These are phyloP conservation scores for Sesamia inferens DNA, from an alignment of 2,888 invertebrate genomes.

Conservation along the genomic window DNA sequence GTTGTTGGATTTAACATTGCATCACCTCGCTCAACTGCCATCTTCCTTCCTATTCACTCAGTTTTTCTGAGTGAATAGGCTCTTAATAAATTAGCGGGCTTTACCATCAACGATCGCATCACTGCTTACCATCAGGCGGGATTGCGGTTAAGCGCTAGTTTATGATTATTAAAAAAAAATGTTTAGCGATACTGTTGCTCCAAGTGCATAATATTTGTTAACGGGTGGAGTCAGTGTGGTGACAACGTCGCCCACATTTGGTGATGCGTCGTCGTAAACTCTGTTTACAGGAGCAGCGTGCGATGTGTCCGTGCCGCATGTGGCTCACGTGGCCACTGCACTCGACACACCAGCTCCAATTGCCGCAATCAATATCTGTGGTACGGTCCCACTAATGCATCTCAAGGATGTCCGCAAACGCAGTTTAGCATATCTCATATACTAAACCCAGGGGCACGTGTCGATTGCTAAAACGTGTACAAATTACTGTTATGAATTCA, in stretches of 20 bases:
- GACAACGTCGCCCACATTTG: constrained; percentile 63
- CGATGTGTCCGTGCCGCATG: constrained; percentile 63
- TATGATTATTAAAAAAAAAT: too few relatives aligned
- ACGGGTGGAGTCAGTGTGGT: constrained; percentile 58
- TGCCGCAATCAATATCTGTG: constrained; percentile 73
- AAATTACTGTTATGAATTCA: constrained; percentile 76
- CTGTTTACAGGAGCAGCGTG: constrained; percentile 64
- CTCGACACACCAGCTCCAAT: constrained; percentile 66
- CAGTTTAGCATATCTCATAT: constrained; percentile 27
- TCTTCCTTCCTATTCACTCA: too few relatives aligned
- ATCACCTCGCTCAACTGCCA: too few relatives aligned
- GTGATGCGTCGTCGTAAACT: constrained; percentile 68
- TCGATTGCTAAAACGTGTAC: constrained; percentile 73
- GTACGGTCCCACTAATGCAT: constrained; percentile 72
- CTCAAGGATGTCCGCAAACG: constrained; percentile 69
- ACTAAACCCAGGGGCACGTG: constrained; percentile 62
- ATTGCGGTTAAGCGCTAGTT: too few relatives aligned
- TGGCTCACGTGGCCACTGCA: constrained; percentile 67
- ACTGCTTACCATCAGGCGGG: too few relatives aligned
- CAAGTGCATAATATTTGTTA: constrained; percentile 42
- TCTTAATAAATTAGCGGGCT: too few relatives aligned
- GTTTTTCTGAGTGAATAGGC: too few relatives aligned
- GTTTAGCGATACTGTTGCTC: constrained; percentile 15
- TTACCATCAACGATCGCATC: too few relatives aligned
- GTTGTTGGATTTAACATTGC: too few relatives aligned